These are phyloP conservation scores for Drosophila kurseongensis DNA, from an alignment of 1,140 invertebrate genomes.

Conservation along the genomic window DNA sequence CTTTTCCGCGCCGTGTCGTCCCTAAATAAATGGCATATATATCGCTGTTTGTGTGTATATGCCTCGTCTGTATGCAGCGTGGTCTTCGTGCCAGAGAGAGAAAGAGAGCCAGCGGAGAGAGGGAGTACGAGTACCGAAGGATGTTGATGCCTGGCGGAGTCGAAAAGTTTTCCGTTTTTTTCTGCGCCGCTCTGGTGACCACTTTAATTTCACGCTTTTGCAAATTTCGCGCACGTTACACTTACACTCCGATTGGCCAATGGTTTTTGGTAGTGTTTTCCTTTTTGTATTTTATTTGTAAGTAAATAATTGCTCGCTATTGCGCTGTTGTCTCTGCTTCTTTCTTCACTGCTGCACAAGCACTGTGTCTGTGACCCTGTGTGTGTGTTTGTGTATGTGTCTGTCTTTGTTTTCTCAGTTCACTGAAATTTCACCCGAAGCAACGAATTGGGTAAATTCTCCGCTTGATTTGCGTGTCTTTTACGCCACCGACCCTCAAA, in stretches of 20 bases:
- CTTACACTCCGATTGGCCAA: slow-evolving; percentile 20
- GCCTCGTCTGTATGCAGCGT: slow-evolving; percentile 61
- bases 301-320: slow-evolving; percentile 83
- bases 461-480: slow-evolving; percentile 60
- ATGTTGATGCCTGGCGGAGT: slow-evolving; percentile 63
- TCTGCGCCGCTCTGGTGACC: slow-evolving; percentile 24
- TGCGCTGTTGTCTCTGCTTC: slow-evolving; percentile 79
- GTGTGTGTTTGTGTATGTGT: slow-evolving; percentile 57
- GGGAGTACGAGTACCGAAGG: slow-evolving; percentile 69
- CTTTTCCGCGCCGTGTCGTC: slow-evolving; percentile 76
- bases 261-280: slow-evolving; percentile 62
- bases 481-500: slow-evolving; percentile 54
- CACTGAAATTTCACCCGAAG: slow-evolving; percentile 82
- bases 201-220: slow-evolving; percentile 42
- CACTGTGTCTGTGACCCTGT: slow-evolving; percentile 49
- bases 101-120: slow-evolving; percentile 49
- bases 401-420: slow-evolving; percentile 83
- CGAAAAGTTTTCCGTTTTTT: slow-evolving; percentile 48
- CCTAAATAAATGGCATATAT: slow-evolving; percentile 78
- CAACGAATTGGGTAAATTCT: slow-evolving; percentile 75
- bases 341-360: slow-evolving; percentile 62
- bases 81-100: slow-evolving; percentile 62
- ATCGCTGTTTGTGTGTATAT: slow-evolving; percentile 45
- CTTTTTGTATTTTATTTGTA: slow-evolving; percentile 70
- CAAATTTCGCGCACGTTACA: slow-evolving; percentile 28